Conservation (phyloP, 2,888 invertebrate genomes). For the Habrosyne pyritoides region DNA sequence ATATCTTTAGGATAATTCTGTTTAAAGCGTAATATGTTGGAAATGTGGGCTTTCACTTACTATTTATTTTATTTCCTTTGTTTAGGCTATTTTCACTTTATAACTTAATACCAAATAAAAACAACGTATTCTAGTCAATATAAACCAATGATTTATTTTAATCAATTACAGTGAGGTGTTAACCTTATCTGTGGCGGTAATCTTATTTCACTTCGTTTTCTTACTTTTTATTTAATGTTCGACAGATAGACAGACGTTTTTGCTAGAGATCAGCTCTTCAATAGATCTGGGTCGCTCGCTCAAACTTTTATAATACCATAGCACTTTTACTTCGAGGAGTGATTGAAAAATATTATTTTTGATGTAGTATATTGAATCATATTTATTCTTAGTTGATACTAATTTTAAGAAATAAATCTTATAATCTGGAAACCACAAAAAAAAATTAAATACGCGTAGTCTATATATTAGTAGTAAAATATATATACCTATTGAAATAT, state of each 20-base stretch:
- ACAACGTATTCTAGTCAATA: too few species aligned
- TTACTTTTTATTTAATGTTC: slow-evolving; percentile 65
- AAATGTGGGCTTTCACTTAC: too few species aligned
- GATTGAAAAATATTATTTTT: slow-evolving; percentile 41
- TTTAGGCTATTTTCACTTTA: too few species aligned
- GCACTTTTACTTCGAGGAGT: slow-evolving; percentile 75
- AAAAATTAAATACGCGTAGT: too few species aligned
- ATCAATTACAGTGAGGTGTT: slow-evolving; percentile 11
- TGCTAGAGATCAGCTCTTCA: slow-evolving; percentile 55
- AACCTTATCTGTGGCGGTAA: slow-evolving; percentile 30
- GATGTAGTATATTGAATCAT: slow-evolving; percentile 16
- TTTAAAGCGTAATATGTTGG: too few species aligned
- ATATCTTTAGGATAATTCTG: too few species aligned
- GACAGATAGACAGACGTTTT: slow-evolving; percentile 57
- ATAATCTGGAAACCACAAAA: background rate
- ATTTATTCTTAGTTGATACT: too few species aligned
- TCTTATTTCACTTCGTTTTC: slow-evolving; percentile 61
- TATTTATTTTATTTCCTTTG: too few species aligned
- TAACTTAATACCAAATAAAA: too few species aligned
- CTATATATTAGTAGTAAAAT: too few species aligned
- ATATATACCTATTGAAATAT: too few species aligned
- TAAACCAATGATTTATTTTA: background rate
- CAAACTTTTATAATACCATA: slow-evolving; percentile 65
- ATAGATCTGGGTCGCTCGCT: slow-evolving; percentile 71
- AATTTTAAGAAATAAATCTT: background rate